Conservation (phyloP, 1,140 invertebrate genomes). For the Alviniconcha marisindica region DNA sequence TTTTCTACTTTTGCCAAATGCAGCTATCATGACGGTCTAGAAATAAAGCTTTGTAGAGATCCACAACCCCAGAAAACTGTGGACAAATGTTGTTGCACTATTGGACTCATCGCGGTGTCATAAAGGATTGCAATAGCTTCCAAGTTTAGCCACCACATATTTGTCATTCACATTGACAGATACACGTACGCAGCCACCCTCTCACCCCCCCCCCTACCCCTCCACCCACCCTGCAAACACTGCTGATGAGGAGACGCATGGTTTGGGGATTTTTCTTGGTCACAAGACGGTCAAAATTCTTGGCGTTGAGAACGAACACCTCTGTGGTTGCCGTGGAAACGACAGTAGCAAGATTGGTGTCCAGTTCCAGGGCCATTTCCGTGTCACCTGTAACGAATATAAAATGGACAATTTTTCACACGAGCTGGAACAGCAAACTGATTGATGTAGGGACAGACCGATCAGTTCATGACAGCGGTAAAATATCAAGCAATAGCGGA, state of each 20-base stretch:
- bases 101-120: no score
- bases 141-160: not conserved
- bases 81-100: no score
- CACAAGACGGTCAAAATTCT: constrained; percentile 72
- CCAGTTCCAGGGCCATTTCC: constrained; percentile 68
- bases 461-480: no score
- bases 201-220: no score
- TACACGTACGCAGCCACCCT: not conserved
- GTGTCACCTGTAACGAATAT: constrained; percentile 66
- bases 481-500: no score
- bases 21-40: no score
- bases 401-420: no score
- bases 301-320: constrained; percentile 67
- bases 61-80: no score
- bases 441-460: no score
- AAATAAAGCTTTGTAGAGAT: no score
- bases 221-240: constrained; percentile 39
- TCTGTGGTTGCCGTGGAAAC: constrained; percentile 65
- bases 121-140: not conserved
- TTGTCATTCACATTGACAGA: not conserved
- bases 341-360: constrained; percentile 63
- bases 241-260: constrained; percentile 55
- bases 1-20: no score
- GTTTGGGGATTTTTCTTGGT: constrained; percentile 65
- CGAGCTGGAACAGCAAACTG: no score